Evolutionary conservation across 1,140 invertebrate genomes (phyloP), one percentile per base, ranked within the genome.

Genomic region (Drosophila murphyi): DNA sequence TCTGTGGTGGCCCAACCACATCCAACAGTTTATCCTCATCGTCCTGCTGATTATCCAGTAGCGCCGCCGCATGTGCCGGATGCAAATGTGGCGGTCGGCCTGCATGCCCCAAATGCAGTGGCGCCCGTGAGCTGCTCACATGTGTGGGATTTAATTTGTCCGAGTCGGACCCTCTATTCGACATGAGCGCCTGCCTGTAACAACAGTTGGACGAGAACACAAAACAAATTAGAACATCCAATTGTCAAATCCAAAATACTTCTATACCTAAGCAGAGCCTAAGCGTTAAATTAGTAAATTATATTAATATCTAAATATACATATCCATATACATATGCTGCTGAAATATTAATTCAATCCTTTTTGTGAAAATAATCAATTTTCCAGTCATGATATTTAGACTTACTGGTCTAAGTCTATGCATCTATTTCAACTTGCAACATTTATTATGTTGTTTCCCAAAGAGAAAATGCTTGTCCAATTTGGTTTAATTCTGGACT

Each of bases 11-110:
- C 0, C 97, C 97, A 0, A 97, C 97, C 2, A 98, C 97, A 92
- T 98, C 97, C 76, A 98, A 93, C 32, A 97, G 95, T 81, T 97
- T 96, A 89, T 98, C 97, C 39, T 98, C 97, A 82, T 96, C 95
- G 79, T 96, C 95, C 92, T 95, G 92, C 51, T 95, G 94, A 60
- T 91, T 82, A 43, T 92, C 90, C 62, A 94, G 92, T 78, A 82
- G 85, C 63, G 92, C 93, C 65, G 71, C 93, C 63, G 67, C 93
- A 81, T 79, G 93, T 91, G 80, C 93, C 50, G 91, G 77, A 75
- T 92, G 90, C 76, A 86, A 51, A 63, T 92, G 90, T 0, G 90
- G 90, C 78, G 78, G 93, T 35, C 87, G 91, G 0, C 90, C 86
- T 12, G 91, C 90, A 20, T 92, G 92, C 4, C 90, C 92, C 72